Evolutionary conservation across 2,113 vertebrate genomes (phyloP), one percentile per base, ranked within the genome.

Genomic region (Muntiacus reevesi): DNA sequence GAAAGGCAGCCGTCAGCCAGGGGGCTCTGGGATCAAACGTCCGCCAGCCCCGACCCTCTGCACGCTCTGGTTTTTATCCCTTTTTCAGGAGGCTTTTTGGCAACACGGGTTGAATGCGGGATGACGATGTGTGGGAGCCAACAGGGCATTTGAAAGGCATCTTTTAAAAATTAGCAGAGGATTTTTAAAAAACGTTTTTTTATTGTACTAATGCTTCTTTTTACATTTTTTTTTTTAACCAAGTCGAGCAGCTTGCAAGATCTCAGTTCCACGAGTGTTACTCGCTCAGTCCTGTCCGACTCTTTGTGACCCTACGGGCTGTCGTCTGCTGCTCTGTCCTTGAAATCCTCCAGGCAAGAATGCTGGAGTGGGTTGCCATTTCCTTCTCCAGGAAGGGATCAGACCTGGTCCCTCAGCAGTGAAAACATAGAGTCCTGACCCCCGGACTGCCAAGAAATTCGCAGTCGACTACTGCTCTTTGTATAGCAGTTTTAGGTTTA

Each of bases 51-150:
- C 0, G 12, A 10, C 21, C 1, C 21, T 12, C 5, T 8, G 14
- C 16, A 1, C 1, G 2, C 21, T 17, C 33, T 7, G 5, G 15
- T 16, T 15, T 19, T 28, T 27, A 27, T 8, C 27, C 59, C 3
- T 1, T 28, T 59, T 13, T 5, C 25, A 2, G 1, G 2, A 9
- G 8, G 12, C n/a, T 15, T 36, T 36, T 74, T 27, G 0, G 5
- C 1, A 16, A 15, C 16, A 36, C 1, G 0, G 2, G 15, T 12
- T 15, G 4, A 13, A 4, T 5, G 7, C 1, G 0, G 3, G 45
- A 7, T 25, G 30, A 33, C 2, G 4, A 19, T 2, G 19, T n/a
- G 25, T 25, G 0, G 7, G 55, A 7, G 5, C 16, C 8, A 0
- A 1, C n/a, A 1, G 2, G 27, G 23, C 19, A 3, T 28, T 25